These are phyloP conservation scores for Antheraea yamamai DNA, from an alignment of 2,888 invertebrate genomes.

Conservation along the genomic window DNA sequence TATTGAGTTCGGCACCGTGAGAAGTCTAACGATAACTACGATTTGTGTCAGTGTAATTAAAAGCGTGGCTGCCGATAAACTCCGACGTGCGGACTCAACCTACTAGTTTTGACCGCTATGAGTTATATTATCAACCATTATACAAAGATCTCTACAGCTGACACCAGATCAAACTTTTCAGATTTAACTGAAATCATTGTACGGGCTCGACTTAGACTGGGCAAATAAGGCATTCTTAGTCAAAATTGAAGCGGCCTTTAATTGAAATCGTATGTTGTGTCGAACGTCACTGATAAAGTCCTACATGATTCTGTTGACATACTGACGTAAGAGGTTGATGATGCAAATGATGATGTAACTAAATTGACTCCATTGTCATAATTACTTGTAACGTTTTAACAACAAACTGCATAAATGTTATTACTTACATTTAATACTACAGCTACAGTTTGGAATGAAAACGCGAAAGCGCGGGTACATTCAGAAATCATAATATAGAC, in stretches of 20 bases:
- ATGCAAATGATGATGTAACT: constrained; percentile 56
- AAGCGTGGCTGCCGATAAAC: constrained; percentile 79
- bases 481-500: neutral
- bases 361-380: constrained; percentile 25
- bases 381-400: neutral
- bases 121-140: constrained; percentile 62
- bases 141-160: constrained; percentile 47
- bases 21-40: constrained; percentile 78
- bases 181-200: constrained; percentile 25
- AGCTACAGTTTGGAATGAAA: neutral
- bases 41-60: constrained; percentile 82
- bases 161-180: constrained; percentile 4
- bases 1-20: constrained; percentile 80
- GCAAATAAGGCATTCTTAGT: constrained; percentile 65
- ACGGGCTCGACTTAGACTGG: constrained; percentile 57
- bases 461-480: neutral
- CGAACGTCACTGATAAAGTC: constrained; percentile 68
- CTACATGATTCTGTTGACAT: constrained; percentile 54
- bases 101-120: constrained; percentile 72
- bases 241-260: constrained; percentile 73
- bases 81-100: constrained; percentile 65
- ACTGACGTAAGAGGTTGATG: constrained; percentile 45
- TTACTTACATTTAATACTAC: neutral
- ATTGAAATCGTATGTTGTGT: constrained; percentile 81
- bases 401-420: neutral